Evolutionary conservation across 2,113 vertebrate species (phyloP).

Genomic region (Xiphias gladius): DNA sequence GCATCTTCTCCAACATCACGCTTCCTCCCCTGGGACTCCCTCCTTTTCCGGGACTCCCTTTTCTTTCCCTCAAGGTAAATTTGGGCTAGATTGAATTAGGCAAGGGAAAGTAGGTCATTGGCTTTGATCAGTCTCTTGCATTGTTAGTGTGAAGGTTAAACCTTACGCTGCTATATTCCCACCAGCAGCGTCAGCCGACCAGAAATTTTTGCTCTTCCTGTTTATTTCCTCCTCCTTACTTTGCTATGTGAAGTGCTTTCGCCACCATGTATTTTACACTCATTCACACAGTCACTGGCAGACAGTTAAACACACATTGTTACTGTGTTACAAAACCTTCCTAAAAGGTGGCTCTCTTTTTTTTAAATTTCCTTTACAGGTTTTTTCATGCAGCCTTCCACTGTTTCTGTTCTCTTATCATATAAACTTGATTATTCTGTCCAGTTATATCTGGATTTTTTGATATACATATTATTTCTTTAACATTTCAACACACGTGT

Average conservation of each 20-base stretch:
- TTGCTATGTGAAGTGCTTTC: slow-evolving; percentile 22
- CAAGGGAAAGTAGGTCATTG: slow-evolving; percentile 76
- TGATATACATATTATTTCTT: not conserved
- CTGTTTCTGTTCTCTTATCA: not conserved
- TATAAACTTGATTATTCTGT: not conserved
- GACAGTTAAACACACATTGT: not conserved
- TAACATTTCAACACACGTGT: not conserved
- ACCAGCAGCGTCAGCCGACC: slow-evolving; percentile 6
- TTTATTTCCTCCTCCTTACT: slow-evolving; percentile 17
- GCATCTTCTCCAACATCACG: slow-evolving; percentile 44
- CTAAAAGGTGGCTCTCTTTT: not conserved
- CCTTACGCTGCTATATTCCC: slow-evolving; percentile 37
- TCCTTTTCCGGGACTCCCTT: slow-evolving; percentile 46
- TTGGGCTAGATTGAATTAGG: slow-evolving; percentile 68
- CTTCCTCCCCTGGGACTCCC: slow-evolving; percentile 51
- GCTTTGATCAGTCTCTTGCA: slow-evolving; percentile 74
- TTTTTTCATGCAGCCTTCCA: not conserved
- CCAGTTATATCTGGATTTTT: not conserved
- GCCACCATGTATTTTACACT: not conserved
- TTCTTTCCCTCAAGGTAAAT: slow-evolving; percentile 71
- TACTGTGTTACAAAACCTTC: not conserved
- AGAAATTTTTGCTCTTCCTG: slow-evolving; percentile 20
- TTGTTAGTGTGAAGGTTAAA: slow-evolving; percentile 69
- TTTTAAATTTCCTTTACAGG: not conserved
- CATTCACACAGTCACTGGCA: not conserved